Evolutionary conservation across 2,888 invertebrate species (phyloP), one percentile per base, ranked within the genome.

Genomic region (Zelleria hepariella): DNA sequence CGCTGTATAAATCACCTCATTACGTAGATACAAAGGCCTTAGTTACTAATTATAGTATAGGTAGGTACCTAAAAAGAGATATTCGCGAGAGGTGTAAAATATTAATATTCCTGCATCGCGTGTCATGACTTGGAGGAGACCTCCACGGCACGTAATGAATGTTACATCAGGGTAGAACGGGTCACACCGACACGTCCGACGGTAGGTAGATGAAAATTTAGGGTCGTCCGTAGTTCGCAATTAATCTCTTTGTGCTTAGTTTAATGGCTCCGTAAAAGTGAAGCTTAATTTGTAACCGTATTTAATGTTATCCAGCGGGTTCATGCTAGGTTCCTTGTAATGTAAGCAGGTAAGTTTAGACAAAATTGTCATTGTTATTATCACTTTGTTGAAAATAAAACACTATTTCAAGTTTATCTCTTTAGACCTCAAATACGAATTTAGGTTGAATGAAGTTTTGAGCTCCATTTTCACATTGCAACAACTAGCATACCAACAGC

Each of bases 71-170:
- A n/a, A n/a, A n/a, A n/a, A n/a, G n/a, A n/a, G n/a, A n/a, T n/a
- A n/a, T n/a, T n/a, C n/a, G n/a, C n/a, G n/a, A n/a, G n/a, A n/a
- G n/a, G 32, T 59, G 60, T 60, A 54, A 62, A 63, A 62, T 62
- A 67, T 66, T 67, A 65, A 68, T 66, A 68, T 65, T 64, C 64
- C 62, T 70, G 63, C 60, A 60, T 64, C 61, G 63, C 61, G 62
- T 65, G 64, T 64, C 66, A 66, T 61, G 64, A 66, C 59, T 64
- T 60, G 26, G 55, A 63, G 60, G 59, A 60, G 52, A 58, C 57
- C 70, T 68, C 70, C 69, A 69, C 66, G 58, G 60, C 63, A 68
- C 64, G 63, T 76, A 77, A 77, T 78, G 71, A 76, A 76, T 74
- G 72, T 73, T 75, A 72, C 69, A 72, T 75, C 73, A 73, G 66